A percentile compares a stretch with the other conserved stretches of the same genome.
Conservation (phyloP, 1,140 invertebrate genomes). For the Stegodyphus dumicola region DNA sequence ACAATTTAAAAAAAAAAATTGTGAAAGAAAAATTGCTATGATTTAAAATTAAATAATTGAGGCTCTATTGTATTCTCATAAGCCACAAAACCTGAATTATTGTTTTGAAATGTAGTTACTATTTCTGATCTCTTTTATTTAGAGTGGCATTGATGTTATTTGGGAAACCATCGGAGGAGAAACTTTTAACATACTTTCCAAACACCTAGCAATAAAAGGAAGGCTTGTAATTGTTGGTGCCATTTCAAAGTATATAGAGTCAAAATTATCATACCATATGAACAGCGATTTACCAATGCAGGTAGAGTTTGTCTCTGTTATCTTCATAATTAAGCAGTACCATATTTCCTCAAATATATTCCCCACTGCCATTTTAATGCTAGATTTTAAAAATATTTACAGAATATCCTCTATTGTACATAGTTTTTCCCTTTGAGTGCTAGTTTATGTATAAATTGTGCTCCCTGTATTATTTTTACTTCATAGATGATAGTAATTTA, state of each 20-base stretch:
- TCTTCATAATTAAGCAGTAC: too few species aligned
- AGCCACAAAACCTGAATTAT: background rate
- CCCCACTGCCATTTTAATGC: background rate
- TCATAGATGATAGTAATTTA: too few species aligned
- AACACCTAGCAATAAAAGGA: constrained; percentile 65
- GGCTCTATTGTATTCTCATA: background rate
- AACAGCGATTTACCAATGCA: constrained; percentile 18
- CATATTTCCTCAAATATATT: too few species aligned
- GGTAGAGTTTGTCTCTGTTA: background rate
- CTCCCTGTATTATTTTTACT: too few species aligned
- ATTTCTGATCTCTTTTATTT: background rate
- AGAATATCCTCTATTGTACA: too few species aligned
- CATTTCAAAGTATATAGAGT: constrained; percentile 65
- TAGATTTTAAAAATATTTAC: background rate
- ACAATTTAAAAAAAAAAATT: too few species aligned
- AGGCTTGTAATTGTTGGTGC: constrained; percentile 67
- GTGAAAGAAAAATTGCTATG: background rate
- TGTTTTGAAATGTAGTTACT: background rate
- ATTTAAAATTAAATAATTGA: background rate
- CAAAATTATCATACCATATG: background rate
- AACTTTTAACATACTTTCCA: constrained; percentile 66
- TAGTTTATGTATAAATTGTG: too few species aligned
- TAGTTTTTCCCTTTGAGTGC: too few species aligned
- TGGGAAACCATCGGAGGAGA: constrained; percentile 69
- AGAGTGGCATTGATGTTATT: constrained; percentile 70